Evolutionary conservation across 2,797 vertebrate species (phyloP), one percentile per base, ranked within the genome.

Genomic region (Arrhamphus sclerolepis): DNA sequence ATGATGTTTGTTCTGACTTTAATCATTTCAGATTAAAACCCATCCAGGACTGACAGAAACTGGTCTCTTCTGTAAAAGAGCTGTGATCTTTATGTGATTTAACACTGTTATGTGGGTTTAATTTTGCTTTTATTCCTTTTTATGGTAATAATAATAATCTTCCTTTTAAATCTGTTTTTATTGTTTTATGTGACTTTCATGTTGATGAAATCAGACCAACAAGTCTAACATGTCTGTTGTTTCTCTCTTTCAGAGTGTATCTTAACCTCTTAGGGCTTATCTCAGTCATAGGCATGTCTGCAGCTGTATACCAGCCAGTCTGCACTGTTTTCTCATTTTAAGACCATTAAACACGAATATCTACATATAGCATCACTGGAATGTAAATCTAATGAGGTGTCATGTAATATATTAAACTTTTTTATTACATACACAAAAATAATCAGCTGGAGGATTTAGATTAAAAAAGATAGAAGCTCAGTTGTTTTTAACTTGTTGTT

Each of bases 401-500:
- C 4, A 8, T 49, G 20, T 14, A 1, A 10, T 49, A 2, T 49
- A 4, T 38, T 17, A 19, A 7, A 49, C 13, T 20, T 17, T 38
- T 0, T 26, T 31, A 4, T 14, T 38, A 17, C 28, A 19, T 4
- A 17, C 8, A 54, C 1, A 28, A 4, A 5, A 20, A 4, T 43
- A 0, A 29, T 24, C 0, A 17, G n/a, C 7, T 17, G 0, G n/a
- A 46, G 1, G 4, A 29, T 20, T 20, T 6, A 29, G 24, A 1
- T 5, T 21, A 3, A 3, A 22, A 40, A 19, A 6, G n/a, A 10
- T 1, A 31, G 13, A 16, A 14, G 10, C 1, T 13, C 31, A 26
- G 1, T 9, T 3, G 1, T 22, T 41, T 11, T 54, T 14, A 13
- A 26, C 4, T 0, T 38, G 53, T 21, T 0, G 1, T 0, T 9